phyloP scores from a whole-genome alignment of 1,140 invertebrate genomes.

The Octopus bimaculoides region DNA sequence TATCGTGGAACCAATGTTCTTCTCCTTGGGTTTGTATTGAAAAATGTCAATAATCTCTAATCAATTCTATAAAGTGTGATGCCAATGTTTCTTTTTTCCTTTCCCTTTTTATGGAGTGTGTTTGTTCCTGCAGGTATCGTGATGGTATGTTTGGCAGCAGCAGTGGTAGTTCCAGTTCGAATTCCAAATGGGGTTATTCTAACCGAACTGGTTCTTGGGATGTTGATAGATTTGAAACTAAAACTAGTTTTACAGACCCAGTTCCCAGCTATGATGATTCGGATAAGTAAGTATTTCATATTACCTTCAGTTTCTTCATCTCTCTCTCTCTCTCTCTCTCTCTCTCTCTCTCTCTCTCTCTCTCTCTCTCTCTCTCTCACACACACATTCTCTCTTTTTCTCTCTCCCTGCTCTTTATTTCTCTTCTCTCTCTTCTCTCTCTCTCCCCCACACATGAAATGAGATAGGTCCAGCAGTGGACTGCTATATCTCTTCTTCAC shows the following conservation, averaged over 20 bases:
- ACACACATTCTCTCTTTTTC: not conserved
- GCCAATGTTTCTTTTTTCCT: no score
- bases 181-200: conserved; percentile 38
- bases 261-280: conserved; percentile 33
- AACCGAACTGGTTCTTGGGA: conserved; percentile 51
- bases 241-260: conserved; percentile 38
- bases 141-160: conserved; percentile 37
- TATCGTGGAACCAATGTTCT: no score
- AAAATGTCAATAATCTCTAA: no score
- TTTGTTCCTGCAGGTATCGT: conserved; percentile 24
- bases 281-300: conserved; percentile 36
- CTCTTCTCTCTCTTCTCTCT: not conserved
- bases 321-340: not conserved
- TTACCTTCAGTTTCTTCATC: not conserved
- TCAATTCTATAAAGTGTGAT: not conserved
- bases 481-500: no score
- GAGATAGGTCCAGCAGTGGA: no score
- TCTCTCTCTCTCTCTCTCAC: not conserved
- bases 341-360: not conserved
- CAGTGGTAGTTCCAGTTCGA: conserved; percentile 25
- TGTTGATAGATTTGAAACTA: conserved; percentile 51
- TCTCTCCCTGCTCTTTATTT: not conserved
- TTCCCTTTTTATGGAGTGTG: no score
- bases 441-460: not conserved
- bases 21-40: no score